These are phyloP conservation scores for Pelagia noctiluca DNA, from an alignment of 30 jellyfish, hydroid and myxozoan genomes.

Conservation along the genomic window DNA sequence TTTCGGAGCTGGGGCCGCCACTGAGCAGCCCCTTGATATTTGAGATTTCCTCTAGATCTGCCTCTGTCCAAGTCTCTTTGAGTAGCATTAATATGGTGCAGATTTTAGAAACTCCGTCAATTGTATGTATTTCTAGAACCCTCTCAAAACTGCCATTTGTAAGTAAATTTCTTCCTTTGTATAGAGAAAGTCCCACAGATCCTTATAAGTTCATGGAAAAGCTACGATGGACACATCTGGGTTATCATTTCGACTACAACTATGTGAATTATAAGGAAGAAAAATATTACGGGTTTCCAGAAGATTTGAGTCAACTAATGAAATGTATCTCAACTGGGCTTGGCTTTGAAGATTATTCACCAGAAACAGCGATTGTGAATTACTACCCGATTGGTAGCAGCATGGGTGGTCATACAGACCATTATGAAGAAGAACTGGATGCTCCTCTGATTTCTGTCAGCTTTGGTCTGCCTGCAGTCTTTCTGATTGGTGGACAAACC, in stretches of 20 bases:
- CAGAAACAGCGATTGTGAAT: slow-evolving; percentile 95
- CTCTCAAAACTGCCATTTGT: neutral
- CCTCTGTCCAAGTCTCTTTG: no score
- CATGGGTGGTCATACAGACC: slow-evolving; percentile 99
- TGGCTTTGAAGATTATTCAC: slow-evolving; percentile 69
- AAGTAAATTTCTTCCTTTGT: neutral
- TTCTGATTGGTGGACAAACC: slow-evolving; percentile 89
- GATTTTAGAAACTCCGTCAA: no score
- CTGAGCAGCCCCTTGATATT: no score
- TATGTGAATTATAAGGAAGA: slow-evolving; percentile 88
- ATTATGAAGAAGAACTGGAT: slow-evolving; percentile 93
- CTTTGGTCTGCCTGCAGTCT: slow-evolving; percentile 96
- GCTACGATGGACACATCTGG: slow-evolving; percentile 95
- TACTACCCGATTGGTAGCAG: slow-evolving; percentile 96
- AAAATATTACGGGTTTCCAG: slow-evolving; percentile 95
- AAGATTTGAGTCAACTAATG: slow-evolving; percentile 76
- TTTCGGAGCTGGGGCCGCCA: no score
- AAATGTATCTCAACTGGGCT: slow-evolving; percentile 66
- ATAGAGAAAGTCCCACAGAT: slow-evolving; percentile 19
- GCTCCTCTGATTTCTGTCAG: slow-evolving; percentile 91
- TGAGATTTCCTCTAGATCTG: no score
- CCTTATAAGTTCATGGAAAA: slow-evolving; percentile 70
- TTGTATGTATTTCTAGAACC: neutral
- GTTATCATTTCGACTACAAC: slow-evolving; percentile 97
- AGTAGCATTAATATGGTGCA: no score